Conservation (phyloP, 2,797 vertebrate genomes). For the Garrulus glandarius region DNA sequence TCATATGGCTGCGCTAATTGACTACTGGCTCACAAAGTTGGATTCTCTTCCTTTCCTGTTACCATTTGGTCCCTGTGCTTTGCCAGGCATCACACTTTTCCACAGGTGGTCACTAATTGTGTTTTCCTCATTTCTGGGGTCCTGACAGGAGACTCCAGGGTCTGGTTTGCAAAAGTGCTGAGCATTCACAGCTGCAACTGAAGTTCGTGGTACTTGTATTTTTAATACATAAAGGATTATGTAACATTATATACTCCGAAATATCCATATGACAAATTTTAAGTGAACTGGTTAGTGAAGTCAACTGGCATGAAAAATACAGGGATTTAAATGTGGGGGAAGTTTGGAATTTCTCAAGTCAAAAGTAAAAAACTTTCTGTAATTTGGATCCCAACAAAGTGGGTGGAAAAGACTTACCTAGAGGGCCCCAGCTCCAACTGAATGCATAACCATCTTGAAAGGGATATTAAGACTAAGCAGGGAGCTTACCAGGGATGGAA, state of each 20-base stretch:
- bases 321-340: neutral
- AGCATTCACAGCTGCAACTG: conserved; percentile 53
- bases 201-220: conserved; percentile 15
- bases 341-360: conserved; percentile 22
- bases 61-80: neutral
- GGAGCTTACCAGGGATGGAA: conserved; percentile 33
- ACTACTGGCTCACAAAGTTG: neutral
- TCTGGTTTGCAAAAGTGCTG: conserved; percentile 30
- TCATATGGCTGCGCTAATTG: fast-evolving
- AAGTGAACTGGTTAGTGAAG: conserved; percentile 20
- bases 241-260: conserved; percentile 16
- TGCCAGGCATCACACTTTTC: conserved; percentile 58
- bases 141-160: neutral
- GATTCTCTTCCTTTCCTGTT: neutral
- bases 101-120: conserved; percentile 46
- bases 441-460: conserved; percentile 3
- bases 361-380: conserved; percentile 6
- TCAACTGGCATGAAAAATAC: conserved; percentile 15
- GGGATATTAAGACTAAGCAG: conserved; percentile 33
- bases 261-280: conserved; percentile 3
- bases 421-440: neutral
- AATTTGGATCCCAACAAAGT: conserved; percentile 1
- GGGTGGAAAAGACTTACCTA: conserved; percentile 7
- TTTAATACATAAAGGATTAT: conserved; percentile 12
- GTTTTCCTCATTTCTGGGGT: conserved; percentile 37